Evolutionary conservation across 2,888 invertebrate species (phyloP), one percentile per base, ranked within the genome.

Genomic region (Mylabris sibirica): DNA sequence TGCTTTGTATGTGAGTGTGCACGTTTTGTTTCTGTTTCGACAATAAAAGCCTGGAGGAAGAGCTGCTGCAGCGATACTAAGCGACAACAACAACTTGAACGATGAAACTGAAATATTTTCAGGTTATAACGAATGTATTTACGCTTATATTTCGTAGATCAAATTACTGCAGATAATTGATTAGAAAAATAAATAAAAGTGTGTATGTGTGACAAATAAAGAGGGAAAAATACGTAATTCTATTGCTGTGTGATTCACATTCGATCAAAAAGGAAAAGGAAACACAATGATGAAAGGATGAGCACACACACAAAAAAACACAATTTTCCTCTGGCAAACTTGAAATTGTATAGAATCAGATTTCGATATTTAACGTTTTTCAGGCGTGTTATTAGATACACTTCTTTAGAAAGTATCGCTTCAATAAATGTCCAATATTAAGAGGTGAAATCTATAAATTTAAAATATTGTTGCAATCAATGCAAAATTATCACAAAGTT

Each of bases 371-470:
- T 77, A 76, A 77, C 76, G 9, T 75, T 77, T 75, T 77, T 75
- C 76, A 74, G 72, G 77, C 77, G 77, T 77, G 77, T 75, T 76
- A 77, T 77, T 77, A n/a, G n/a, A n/a, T n/a, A 73, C 76, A 72
- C 68, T 74, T 67, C 72, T 74, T 74, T 75, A 72, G 74, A 64
- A 72, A 74, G 70, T 60, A 63, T 61, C 70, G 73, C 72, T 67
- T 35, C 61, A 64, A 64, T 65, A 69, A 68, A 60, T 66, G 63
- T 67, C 59, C 72, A 67, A 72, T 74, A 70, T 74, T 65, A n/a
- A n/a, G n/a, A n/a, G n/a, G 71, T 0, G 41, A 24, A 72, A 70
- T 71, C 70, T 69, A 38, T 59, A 64, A 60, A 60, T 8, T 38
- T 59, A 41, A 66, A 60, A 69, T 63, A 63, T 69, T 69, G 64